Evolutionary conservation across 2,888 invertebrate genomes (phyloP).

Genomic region (Horisme vitalbata): DNA sequence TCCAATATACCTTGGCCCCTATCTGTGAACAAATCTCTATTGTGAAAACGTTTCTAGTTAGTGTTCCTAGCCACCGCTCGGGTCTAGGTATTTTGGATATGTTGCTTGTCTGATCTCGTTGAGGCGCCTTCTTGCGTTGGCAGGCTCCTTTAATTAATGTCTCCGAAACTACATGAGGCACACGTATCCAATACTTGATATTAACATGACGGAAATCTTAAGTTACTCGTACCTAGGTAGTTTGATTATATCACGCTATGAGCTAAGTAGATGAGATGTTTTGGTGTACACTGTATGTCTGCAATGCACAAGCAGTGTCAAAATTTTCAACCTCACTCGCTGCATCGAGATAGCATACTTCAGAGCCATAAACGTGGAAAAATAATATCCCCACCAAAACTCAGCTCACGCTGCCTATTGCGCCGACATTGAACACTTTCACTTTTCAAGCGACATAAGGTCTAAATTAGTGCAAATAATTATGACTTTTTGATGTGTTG

Average conservation of each 20-base stretch:
- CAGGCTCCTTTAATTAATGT: conserved; percentile 78
- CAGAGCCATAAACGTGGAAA: too few species aligned
- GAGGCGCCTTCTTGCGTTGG: conserved; percentile 74
- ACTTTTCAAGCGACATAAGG: too few species aligned
- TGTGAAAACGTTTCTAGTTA: conserved; percentile 32
- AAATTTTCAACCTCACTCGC: too few species aligned
- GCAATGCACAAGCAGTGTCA: background rate
- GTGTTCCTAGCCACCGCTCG: conserved; percentile 33
- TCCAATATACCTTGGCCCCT: conserved; percentile 46
- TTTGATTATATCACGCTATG: conserved; percentile 41
- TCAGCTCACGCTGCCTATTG: too few species aligned
- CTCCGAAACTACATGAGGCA: conserved; percentile 58
- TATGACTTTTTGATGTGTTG: too few species aligned
- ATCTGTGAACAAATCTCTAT: conserved; percentile 29
- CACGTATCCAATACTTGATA: conserved; percentile 59
- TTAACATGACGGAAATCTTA: conserved; percentile 56
- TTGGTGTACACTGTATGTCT: too few species aligned
- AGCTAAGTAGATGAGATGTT: background rate
- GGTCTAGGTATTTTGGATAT: conserved; percentile 56
- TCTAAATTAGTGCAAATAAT: too few species aligned
- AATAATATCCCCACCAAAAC: too few species aligned
- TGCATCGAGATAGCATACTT: too few species aligned
- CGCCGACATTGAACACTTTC: too few species aligned
- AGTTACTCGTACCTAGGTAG: conserved; percentile 49
- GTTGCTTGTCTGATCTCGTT: conserved; percentile 63